Evolutionary conservation across 2,888 invertebrate species (phyloP), one percentile per base, ranked within the genome.

Genomic region (Amphipoea lucens): DNA sequence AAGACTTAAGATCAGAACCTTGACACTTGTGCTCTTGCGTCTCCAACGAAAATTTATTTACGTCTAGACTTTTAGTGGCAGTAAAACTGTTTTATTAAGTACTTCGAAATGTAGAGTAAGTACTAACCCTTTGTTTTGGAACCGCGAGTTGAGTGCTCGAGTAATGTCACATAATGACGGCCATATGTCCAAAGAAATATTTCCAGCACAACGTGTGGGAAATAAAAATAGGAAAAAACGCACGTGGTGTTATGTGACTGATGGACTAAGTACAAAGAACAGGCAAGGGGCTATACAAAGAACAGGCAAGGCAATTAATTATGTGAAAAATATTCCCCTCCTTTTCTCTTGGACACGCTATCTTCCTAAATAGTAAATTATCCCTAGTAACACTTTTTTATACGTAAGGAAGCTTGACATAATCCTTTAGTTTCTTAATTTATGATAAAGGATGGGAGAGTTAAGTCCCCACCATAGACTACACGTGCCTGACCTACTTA

Each of bases 161-260:
- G 75, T 90, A 90, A 90, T 88, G 88, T 87, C 85, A 79, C 78
- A 77, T 86, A 78, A 89, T 87, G 86, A 89, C 78, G 81, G 67
- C 85, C 90, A 90, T 83, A 88, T 90, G 90, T 85, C 76, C 71
- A 67, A 76, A 68, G 70, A 74, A 81, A 82, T 83, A 87, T 82
- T 83, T 83, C 76, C 82, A 89, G 57, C 87, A 82, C 83, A 84
- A 89, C 84, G 87, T 90, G 90, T 91, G 90, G 87, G 87, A 89
- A 90, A 88, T 76, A 89, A 90, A 90, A 90, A 89, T 88, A 90
- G 86, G 76, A 88, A 87, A 86, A 91, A 85, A 82, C 72, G 57
- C 83, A 75, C 70, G 76, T 74, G 78, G 75, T 77, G 74, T 68
- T 67, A 54, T 75, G 75, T 78, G 81, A 76, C 48, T 82, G 70